These are phyloP conservation scores for Rallus limicola DNA, from an alignment of 2,113 vertebrate species.

Conservation along the genomic window DNA sequence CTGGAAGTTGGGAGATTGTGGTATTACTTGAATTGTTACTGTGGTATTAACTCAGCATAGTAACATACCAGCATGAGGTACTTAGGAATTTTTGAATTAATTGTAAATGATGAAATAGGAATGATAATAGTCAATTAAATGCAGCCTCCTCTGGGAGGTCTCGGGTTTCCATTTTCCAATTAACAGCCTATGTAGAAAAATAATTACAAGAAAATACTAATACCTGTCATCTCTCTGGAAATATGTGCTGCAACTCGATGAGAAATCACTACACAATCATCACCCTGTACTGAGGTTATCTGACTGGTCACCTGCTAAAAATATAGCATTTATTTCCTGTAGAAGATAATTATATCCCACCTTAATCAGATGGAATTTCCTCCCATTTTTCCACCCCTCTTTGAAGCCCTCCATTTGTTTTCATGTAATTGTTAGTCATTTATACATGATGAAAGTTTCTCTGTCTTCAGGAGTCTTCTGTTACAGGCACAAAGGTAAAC, in stretches of 20 bases:
- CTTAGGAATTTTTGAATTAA: neutral
- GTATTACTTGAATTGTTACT: neutral
- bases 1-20: neutral
- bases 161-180: slow-evolving; percentile 28
- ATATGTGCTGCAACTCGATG: neutral
- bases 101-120: neutral
- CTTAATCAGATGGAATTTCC: slow-evolving; percentile 62
- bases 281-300: slow-evolving; percentile 13
- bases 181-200: slow-evolving; percentile 7
- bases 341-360: slow-evolving; percentile 51
- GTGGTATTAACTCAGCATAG: neutral
- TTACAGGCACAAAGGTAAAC: slow-evolving; percentile 83
- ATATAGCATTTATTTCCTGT: slow-evolving; percentile 40
- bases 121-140: neutral
- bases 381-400: slow-evolving; percentile 46
- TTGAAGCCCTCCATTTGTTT: slow-evolving; percentile 85
- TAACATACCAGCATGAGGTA: neutral
- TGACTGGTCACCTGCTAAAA: slow-evolving; percentile 35
- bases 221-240: slow-evolving; percentile 74
- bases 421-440: slow-evolving; percentile 81
- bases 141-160: neutral
- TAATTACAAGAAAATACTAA: slow-evolving; percentile 32
- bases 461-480: slow-evolving; percentile 75
- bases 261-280: slow-evolving; percentile 37
- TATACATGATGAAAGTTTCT: slow-evolving; percentile 85